These are phyloP conservation scores for Cydia strobilella DNA, from an alignment of 1,140 invertebrate species.

Conservation along the genomic window DNA sequence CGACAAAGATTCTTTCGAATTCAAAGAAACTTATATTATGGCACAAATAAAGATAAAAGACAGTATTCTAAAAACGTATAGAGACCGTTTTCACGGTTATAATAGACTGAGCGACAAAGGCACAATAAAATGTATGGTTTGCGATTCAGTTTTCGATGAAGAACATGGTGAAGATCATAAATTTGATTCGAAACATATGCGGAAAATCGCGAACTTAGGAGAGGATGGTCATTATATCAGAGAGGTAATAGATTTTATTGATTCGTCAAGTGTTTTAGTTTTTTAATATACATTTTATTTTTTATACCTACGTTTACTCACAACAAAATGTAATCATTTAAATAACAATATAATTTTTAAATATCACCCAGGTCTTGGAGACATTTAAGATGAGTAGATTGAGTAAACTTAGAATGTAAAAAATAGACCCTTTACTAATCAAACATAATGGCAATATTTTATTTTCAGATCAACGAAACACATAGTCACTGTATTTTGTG, in stretches of 20 bases:
- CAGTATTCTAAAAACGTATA: background rate
- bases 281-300: too few relatives aligned
- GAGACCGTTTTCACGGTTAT: background rate
- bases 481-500: background rate
- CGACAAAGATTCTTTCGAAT: background rate
- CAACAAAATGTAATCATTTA: too few relatives aligned
- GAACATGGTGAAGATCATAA: background rate
- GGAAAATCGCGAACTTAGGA: background rate
- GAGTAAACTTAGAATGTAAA: too few relatives aligned
- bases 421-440: too few relatives aligned
- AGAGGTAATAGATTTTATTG: background rate
- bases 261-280: too few relatives aligned
- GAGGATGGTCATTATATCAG: background rate
- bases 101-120: background rate
- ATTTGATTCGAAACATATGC: background rate
- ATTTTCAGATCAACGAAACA: conserved; percentile 5
- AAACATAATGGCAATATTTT: background rate
- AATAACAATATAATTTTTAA: too few relatives aligned
- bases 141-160: background rate
- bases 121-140: conserved; percentile 1
- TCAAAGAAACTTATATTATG: background rate
- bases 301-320: too few relatives aligned
- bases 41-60: background rate
- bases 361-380: too few relatives aligned
- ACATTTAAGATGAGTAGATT: too few relatives aligned